Evolutionary conservation across 2,113 vertebrate species (phyloP).

Genomic region (Amblyornis subalaris): DNA sequence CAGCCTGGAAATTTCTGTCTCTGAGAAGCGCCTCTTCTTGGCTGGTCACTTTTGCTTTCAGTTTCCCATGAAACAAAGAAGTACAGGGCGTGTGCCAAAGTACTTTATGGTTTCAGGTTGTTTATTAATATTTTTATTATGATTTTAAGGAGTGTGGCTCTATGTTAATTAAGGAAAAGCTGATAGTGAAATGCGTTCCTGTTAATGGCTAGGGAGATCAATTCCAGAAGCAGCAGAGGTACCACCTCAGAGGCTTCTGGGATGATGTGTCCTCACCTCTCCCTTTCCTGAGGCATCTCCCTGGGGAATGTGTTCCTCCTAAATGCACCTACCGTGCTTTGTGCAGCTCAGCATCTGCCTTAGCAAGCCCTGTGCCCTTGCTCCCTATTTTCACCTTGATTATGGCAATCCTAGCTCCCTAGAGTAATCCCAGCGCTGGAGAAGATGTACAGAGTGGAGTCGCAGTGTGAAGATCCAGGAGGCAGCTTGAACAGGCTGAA

Average conservation of each 20-base stretch:
- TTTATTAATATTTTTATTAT: neutral
- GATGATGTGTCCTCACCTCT: neutral
- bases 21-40: neutral
- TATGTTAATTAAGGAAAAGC: neutral
- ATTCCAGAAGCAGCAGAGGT: neutral
- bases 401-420: neutral
- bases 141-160: neutral
- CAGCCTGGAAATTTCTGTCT: neutral
- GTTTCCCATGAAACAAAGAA: neutral
- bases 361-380: neutral
- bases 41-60: neutral
- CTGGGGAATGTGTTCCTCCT: neutral
- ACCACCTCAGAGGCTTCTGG: neutral
- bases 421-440: neutral
- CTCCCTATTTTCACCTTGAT: neutral
- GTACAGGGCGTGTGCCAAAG: neutral
- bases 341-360: fast-evolving
- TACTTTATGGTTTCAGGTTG: neutral
- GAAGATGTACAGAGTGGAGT: neutral
- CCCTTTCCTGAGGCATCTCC: neutral
- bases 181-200: neutral
- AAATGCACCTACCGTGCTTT: neutral
- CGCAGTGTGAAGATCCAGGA: neutral
- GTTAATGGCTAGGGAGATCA: neutral
- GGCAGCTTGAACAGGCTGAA: neutral